phyloP scores from a whole-genome alignment of 2,797 vertebrate genomes.

The Brachyrhaphis roseni region DNA sequence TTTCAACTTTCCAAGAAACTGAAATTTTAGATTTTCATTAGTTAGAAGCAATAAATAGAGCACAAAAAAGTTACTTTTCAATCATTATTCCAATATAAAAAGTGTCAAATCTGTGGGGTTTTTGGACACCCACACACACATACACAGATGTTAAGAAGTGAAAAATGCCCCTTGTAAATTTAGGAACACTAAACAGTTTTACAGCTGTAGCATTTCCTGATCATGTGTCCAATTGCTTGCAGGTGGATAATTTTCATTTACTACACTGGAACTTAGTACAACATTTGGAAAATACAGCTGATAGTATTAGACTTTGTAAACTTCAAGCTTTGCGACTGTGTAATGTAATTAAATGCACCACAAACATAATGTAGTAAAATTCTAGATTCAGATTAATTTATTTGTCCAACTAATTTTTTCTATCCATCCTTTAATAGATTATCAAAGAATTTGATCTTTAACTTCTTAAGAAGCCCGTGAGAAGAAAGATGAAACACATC shows the following conservation, averaged over 20 bases:
- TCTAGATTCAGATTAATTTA: constrained; percentile 1
- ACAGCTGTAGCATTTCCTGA: neutral
- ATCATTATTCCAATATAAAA: neutral
- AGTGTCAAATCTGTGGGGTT: neutral
- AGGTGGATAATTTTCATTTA: neutral
- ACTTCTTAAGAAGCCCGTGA: constrained; percentile 44
- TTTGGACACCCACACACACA: neutral
- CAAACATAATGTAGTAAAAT: constrained; percentile 15
- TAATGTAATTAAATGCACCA: constrained; percentile 15
- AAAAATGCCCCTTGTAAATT: neutral
- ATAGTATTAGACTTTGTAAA: neutral
- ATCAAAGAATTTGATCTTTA: constrained; percentile 38
- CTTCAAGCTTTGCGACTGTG: constrained; percentile 1
- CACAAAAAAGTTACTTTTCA: neutral
- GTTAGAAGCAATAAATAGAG: neutral
- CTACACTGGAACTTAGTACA: neutral
- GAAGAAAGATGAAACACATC: constrained; percentile 53
- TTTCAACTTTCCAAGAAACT: neutral
- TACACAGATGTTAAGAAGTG: neutral
- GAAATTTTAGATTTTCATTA: neutral
- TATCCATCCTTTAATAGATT: constrained; percentile 44
- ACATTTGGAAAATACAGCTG: neutral
- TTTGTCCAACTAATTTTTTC: constrained; percentile 11
- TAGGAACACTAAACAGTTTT: neutral
- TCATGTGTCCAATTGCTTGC: neutral